A percentile compares a stretch with the other conserved stretches of the same genome.
phyloP scores from a whole-genome alignment of 2,113 vertebrate species.

The Dendrocopos noguchii region DNA sequence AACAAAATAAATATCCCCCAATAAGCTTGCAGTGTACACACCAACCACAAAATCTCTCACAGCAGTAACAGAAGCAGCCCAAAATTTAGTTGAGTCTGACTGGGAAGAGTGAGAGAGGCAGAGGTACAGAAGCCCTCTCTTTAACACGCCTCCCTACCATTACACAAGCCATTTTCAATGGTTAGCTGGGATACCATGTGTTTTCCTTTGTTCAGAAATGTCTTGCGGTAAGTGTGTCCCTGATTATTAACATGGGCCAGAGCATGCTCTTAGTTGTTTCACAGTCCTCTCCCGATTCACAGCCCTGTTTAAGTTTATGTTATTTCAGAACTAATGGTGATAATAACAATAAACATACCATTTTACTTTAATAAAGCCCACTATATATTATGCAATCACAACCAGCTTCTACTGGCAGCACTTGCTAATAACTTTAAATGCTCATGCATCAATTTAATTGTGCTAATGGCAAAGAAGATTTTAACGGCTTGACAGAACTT shows the following conservation, averaged over 20 bases:
- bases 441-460: slow-evolving; percentile 61
- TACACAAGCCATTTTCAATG: background rate
- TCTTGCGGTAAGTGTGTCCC: background rate
- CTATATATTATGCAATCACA: slow-evolving; percentile 54
- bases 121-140: background rate
- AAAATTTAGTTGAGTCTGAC: background rate
- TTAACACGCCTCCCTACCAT: background rate
- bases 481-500: slow-evolving; percentile 66
- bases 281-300: background rate
- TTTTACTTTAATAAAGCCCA: slow-evolving; percentile 54
- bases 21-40: background rate
- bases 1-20: slow-evolving; percentile 10
- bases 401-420: slow-evolving; percentile 53
- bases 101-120: background rate
- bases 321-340: slow-evolving; percentile 42
- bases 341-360: slow-evolving; percentile 57
- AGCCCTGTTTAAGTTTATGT: slow-evolving; percentile 32
- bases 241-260: background rate
- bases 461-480: slow-evolving; percentile 57
- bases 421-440: slow-evolving; percentile 61
- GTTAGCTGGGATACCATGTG: background rate
- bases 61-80: background rate
- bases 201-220: background rate
- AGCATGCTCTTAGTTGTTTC: background rate
- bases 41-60: background rate